Conservation (phyloP, 2,113 vertebrate genomes). For the Globicephala melas region DNA sequence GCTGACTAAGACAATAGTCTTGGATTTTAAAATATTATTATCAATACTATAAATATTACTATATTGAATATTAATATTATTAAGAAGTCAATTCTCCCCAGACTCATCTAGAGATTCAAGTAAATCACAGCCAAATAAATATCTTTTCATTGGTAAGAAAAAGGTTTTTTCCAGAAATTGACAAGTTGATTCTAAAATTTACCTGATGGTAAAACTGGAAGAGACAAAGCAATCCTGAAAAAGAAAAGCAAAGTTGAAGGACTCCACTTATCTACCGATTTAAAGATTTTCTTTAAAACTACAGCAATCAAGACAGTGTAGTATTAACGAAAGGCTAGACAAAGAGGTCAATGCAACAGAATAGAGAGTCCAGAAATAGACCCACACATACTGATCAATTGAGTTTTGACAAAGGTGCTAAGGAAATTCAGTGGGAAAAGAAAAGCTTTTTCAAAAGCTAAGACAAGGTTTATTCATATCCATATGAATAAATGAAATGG, state of each 20-base stretch:
- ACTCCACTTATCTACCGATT: background rate
- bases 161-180: background rate
- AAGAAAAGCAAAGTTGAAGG: background rate
- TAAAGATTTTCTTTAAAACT: conserved; percentile 9
- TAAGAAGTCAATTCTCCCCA: background rate
- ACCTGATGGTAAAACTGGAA: background rate
- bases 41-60: background rate
- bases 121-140: conserved; percentile 16
- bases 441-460: background rate
- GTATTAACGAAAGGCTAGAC: background rate
- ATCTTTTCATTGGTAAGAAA: background rate
- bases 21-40: background rate
- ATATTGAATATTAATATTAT: conserved; percentile 9
- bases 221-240: background rate
- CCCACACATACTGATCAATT: background rate
- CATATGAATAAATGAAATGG: background rate
- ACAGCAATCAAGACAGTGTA: background rate
- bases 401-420: background rate
- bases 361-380: background rate
- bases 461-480: background rate
- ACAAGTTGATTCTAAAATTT: conserved; percentile 22
- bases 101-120: background rate
- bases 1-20: background rate
- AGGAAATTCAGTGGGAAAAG: background rate
- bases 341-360: background rate